phyloP scores from a whole-genome alignment of 2,888 invertebrate genomes.

The Limnephilus lunatus region DNA sequence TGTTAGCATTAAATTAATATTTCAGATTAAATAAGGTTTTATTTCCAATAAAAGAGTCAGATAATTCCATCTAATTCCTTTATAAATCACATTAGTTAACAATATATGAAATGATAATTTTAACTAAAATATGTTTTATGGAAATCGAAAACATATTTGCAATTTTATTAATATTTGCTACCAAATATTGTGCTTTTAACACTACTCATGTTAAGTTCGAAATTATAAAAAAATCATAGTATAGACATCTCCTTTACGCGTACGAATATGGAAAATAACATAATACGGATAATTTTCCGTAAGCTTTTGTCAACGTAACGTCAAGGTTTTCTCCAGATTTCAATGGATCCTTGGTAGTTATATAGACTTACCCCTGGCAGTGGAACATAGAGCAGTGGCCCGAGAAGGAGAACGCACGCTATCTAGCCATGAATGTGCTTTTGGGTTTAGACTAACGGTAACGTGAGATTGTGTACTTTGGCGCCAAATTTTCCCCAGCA shows the following conservation, averaged over 20 bases:
- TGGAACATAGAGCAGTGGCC: constrained; percentile 7
- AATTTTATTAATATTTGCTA: too few species aligned
- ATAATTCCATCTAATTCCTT: too few species aligned
- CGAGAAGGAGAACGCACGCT: constrained; percentile 42
- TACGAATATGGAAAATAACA: not conserved
- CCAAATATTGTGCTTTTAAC: too few species aligned
- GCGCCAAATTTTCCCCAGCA: constrained; percentile 21
- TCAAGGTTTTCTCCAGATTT: not conserved
- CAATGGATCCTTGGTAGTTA: not conserved
- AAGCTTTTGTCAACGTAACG: not conserved
- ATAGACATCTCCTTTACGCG: not conserved
- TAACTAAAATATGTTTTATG: too few species aligned
- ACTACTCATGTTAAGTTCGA: too few species aligned
- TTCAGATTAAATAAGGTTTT: too few species aligned
- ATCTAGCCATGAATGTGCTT: constrained; percentile 50
- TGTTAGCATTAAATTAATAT: too few species aligned
- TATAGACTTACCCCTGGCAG: not conserved
- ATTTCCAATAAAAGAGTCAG: too few species aligned
- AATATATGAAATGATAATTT: too few species aligned
- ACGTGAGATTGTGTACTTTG: constrained; percentile 48
- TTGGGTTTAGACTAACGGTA: constrained; percentile 44
- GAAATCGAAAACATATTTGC: too few species aligned
- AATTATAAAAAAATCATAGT: too few species aligned
- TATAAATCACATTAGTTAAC: too few species aligned
- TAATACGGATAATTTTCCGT: not conserved